Conservation (phyloP, 2,113 vertebrate species). For the Cnemophilus loriae region DNA sequence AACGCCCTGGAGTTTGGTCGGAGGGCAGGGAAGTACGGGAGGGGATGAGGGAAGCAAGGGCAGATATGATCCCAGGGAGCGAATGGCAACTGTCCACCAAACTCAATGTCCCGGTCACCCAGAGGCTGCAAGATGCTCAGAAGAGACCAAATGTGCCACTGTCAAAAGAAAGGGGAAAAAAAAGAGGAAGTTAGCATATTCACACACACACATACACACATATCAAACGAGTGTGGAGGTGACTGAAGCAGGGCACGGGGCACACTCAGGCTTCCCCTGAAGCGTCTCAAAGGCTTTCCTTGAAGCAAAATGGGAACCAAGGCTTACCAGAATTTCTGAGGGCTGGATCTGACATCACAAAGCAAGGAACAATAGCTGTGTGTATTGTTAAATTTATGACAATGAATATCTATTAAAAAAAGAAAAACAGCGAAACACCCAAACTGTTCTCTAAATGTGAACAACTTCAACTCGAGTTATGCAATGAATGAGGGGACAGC, state of each 20-base stretch:
- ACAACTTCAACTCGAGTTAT: fast-evolving
- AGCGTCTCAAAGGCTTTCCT: not conserved
- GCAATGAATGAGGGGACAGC: not conserved
- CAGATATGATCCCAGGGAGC: slow-evolving; percentile 12
- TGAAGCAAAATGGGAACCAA: not conserved
- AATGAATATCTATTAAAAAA: not conserved
- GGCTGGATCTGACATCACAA: not conserved
- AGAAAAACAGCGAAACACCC: no score
- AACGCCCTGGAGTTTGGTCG: slow-evolving; percentile 47
- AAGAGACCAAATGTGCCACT: slow-evolving; percentile 71
- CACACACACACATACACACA: fast-evolving
- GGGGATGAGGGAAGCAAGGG: not conserved
- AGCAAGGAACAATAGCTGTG: fast-evolving
- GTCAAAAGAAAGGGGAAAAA: slow-evolving; percentile 32
- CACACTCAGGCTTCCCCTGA: not conserved
- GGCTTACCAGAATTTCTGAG: not conserved
- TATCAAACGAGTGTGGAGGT: not conserved
- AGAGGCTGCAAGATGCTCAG: slow-evolving; percentile 59
- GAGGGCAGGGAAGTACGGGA: not conserved
- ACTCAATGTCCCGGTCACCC: slow-evolving; percentile 39
- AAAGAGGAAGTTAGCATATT: not conserved
- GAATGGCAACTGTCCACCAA: slow-evolving; percentile 7
- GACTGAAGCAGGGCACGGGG: not conserved
- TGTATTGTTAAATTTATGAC: not conserved
- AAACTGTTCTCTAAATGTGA: not conserved